A percentile compares a stretch with the other conserved stretches of the same genome.
Evolutionary conservation across 1,140 invertebrate species (phyloP).

Genomic region (Leptestheria dahalacensis): DNA sequence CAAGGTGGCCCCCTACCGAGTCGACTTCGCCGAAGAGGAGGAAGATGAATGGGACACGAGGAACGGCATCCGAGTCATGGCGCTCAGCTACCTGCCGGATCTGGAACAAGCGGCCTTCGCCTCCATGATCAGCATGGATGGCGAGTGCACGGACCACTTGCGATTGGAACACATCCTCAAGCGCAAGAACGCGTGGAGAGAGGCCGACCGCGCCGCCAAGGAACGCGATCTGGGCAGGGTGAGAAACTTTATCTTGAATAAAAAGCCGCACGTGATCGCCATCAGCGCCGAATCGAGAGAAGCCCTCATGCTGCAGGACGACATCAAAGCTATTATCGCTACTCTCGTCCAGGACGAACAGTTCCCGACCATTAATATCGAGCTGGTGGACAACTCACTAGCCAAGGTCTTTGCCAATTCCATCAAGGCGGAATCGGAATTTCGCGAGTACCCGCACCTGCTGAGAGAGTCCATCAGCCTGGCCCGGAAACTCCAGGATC

Average conservation of each 20-base stretch:
- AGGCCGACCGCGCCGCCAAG: conserved; percentile 54
- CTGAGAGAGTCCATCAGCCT: conserved; percentile 82
- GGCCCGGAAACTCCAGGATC: conserved; percentile 84
- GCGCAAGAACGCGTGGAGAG: conserved; percentile 54
- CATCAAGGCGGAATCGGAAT: conserved; percentile 71
- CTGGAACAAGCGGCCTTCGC: conserved; percentile 75
- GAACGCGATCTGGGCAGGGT: conserved; percentile 66
- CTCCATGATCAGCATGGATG: conserved; percentile 69
- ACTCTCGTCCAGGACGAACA: conserved; percentile 68
- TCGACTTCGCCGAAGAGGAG: conserved; percentile 63
- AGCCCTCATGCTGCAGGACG: conserved; percentile 67
- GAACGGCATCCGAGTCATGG: conserved; percentile 72
- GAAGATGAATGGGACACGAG: conserved; percentile 80
- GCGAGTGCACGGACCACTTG: conserved; percentile 80
- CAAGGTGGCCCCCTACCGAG: conserved; percentile 72
- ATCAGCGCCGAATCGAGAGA: conserved; percentile 82
- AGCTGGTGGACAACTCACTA: conserved; percentile 84
- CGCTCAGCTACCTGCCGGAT: conserved; percentile 74
- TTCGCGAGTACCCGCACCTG: conserved; percentile 76
- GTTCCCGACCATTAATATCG: conserved; percentile 72
- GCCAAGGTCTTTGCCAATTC: conserved; percentile 76
- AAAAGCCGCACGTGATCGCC: conserved; percentile 86
- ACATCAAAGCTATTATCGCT: conserved; percentile 46
- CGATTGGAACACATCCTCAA: conserved; percentile 71
- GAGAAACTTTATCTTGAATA: conserved; percentile 68